A percentile compares a stretch with the other conserved stretches of the same genome.
These are phyloP conservation scores for Galaxea fascicularis DNA, from an alignment of 92 coral and sea anemone species.

Conservation along the genomic window DNA sequence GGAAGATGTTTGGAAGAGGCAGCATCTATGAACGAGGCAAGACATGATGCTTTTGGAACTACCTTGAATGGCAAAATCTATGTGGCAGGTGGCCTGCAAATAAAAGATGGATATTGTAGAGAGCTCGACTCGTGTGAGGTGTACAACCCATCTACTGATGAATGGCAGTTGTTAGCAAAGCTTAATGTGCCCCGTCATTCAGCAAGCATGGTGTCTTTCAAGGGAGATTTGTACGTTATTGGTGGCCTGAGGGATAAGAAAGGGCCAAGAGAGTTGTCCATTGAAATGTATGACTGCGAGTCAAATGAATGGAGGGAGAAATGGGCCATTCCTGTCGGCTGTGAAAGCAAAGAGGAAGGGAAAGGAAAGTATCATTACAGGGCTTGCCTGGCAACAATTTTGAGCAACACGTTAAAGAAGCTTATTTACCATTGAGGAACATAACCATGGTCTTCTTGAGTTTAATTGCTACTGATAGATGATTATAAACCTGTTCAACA, in stretches of 20 bases:
- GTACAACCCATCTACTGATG: constrained; percentile 64
- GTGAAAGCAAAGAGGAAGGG: not conserved
- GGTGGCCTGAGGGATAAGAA: constrained; percentile 49
- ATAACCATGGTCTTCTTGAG: not conserved
- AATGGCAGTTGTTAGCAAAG: constrained; percentile 72
- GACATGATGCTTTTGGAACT: constrained; percentile 65
- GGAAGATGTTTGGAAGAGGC: constrained; percentile 48
- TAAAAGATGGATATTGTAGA: not conserved
- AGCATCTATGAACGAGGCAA: constrained; percentile 62
- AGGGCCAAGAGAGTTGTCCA: not conserved
- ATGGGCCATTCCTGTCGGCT: not conserved
- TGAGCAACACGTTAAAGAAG: not conserved
- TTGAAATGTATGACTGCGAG: constrained; percentile 19
- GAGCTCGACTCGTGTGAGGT: constrained; percentile 64
- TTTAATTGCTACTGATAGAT: too few relatives aligned
- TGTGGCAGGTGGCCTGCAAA: constrained; percentile 63
- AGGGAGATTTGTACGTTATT: constrained; percentile 64
- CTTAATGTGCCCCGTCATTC: constrained; percentile 62
- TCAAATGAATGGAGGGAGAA: not conserved
- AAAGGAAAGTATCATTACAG: not conserved
- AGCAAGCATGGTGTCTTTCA: constrained; percentile 72
- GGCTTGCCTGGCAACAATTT: not conserved
- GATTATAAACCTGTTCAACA: too few relatives aligned
- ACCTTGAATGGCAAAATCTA: constrained; percentile 65
- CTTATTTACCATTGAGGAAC: not conserved